Evolutionary conservation across 2,797 vertebrate species (phyloP), one percentile per base, ranked within the genome.

Genomic region (Heliangelus exortis): DNA sequence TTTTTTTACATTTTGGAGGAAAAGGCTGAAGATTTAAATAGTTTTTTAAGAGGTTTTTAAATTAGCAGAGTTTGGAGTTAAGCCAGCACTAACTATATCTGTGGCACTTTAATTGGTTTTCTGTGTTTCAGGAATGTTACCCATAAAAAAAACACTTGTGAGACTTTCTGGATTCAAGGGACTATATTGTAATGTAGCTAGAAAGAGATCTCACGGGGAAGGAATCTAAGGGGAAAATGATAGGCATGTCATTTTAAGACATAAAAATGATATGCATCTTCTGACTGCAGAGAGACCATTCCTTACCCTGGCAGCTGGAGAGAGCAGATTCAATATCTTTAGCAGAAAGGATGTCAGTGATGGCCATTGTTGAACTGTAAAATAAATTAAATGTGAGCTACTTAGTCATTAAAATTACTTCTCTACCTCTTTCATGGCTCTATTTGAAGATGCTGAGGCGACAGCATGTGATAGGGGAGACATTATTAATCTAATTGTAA

Each of bases 261-360:
- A 89, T 94, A 95, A 96, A 96, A 96, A 96, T 93, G 90, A 93
- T 82, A 92, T 12, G 45, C 73, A 93, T 96, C 81, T 92, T 92
- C 57, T 95, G 90, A 62, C 94, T 92, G 77, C 66, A 82, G 80
- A 90, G 81, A 41, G 1, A 80, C 89, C 88, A 45, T 80, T 92
- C 85, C 94, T 97, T 95, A 94, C 94, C 94, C 94, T 85, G 76
- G 96, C 96, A 97, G 89, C 89, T 93, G 87, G 85, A 85, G 73
- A 96, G 93, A 76, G 94, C 92, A 79, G 94, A 84, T 36, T 96
- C 73, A 29, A 95, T 96, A 92, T 96, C 93, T 81, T 96, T 91
- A 74, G 96, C 83, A 83, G 92, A 91, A 84, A 97, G 83, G 79
- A 93, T 96, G 55, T 92, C 73, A n/a, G 86, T 96, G 76, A 97